Percentiles rank a stretch among this genome's conserved stretches.
phyloP scores from a whole-genome alignment of 1,140 invertebrate species.

The Musca vetustissima region DNA sequence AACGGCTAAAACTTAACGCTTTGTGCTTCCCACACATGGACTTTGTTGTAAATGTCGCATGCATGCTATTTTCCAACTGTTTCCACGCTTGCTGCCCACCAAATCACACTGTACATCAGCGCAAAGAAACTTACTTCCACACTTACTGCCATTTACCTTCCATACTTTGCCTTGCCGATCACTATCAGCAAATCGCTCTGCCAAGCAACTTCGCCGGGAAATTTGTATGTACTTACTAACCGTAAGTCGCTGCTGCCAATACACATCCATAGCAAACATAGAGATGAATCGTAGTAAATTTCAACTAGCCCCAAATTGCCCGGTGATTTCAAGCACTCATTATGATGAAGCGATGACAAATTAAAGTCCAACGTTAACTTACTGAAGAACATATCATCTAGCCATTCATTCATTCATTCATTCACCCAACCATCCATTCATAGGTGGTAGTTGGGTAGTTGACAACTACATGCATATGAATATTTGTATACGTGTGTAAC shows the following conservation, averaged over 20 bases:
- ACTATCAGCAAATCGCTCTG: constrained; percentile 27
- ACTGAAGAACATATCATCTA: too few species aligned
- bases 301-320: background rate
- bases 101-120: constrained; percentile 26
- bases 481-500: background rate
- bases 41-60: constrained; percentile 28
- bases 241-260: background rate
- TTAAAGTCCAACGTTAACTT: constrained; percentile 28
- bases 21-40: constrained; percentile 30
- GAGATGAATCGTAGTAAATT: background rate
- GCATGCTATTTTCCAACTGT: constrained; percentile 32
- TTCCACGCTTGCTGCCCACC: constrained; percentile 32
- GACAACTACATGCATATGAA: background rate
- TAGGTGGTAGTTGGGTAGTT: background rate
- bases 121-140: background rate
- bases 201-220: constrained; percentile 8
- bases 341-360: constrained; percentile 22
- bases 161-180: constrained; percentile 15
- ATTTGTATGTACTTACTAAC: background rate
- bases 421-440: too few species aligned
- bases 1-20: constrained; percentile 33
- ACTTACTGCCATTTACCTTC: background rate
- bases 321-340: background rate
- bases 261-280: background rate
- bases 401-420: too few species aligned